Conservation (phyloP, 2,797 vertebrate genomes). For the Mus caroli region DNA sequence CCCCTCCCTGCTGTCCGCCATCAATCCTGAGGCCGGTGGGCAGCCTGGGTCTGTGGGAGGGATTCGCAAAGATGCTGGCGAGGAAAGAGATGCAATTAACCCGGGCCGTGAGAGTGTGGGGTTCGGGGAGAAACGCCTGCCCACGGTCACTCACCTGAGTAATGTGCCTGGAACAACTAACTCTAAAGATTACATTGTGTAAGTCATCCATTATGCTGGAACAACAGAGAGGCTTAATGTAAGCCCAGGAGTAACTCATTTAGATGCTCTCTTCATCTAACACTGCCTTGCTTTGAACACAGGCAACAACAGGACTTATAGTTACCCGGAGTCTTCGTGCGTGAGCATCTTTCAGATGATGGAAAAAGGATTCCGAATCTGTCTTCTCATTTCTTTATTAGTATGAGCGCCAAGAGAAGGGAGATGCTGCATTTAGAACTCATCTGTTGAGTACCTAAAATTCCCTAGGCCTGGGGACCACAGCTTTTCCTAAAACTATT, state of each 20-base stretch:
- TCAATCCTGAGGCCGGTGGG: neutral
- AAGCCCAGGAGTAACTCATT: constrained; percentile 4
- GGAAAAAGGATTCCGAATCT: neutral
- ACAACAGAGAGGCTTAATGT: constrained; percentile 11
- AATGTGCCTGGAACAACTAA: neutral
- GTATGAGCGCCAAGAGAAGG: neutral
- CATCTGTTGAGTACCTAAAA: constrained; percentile 32
- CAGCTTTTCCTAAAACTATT: neutral
- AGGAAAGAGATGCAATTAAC: neutral
- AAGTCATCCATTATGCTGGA: neutral
- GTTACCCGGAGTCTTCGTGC: neutral
- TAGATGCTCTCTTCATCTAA: neutral
- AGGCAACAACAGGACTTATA: neutral
- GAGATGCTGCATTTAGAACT: neutral
- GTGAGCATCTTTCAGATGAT: constrained; percentile 46
- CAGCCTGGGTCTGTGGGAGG: constrained; percentile 23
- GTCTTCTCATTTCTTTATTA: constrained; percentile 27
- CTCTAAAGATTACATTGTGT: constrained; percentile 21
- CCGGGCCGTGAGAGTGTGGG: neutral
- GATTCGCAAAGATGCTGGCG: constrained; percentile 25
- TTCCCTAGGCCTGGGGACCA: neutral
- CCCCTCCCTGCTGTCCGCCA: neutral
- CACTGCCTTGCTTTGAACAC: constrained; percentile 4
- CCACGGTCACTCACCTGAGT: neutral
- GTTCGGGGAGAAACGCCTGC: constrained; percentile 1